Evolutionary conservation across 2,888 invertebrate genomes (phyloP), one percentile per base, ranked within the genome.

Genomic region (Meloe dianella): DNA sequence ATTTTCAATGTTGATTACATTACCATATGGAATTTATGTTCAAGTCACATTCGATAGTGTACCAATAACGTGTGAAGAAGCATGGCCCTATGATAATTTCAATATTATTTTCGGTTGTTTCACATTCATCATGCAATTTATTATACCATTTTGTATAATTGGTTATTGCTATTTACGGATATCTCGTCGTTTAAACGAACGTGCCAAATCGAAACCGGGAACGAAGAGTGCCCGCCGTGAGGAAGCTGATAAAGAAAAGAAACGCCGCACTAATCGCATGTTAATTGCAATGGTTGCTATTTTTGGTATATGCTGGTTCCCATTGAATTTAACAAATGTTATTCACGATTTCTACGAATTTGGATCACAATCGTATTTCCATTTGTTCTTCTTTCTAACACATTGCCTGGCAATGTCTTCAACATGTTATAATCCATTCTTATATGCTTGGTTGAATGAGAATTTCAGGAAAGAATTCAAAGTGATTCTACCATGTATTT

Each of bases 221-320:
- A 91, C 88, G 57, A 93, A 93, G 78, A 92, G 92, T 63, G 90
- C 93, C 14, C 89, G 92, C 8, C 92, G 94, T 79, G 96, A 96
- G 80, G 96, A 96, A 80, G 89, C 92, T 17, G 97, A 97, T 79
- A 89, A 96, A 62, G 93, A 93, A 77, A 87, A 97, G 65, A 97
- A 97, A 79, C 89, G 92, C 64, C 88, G 96, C 41, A 97, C 98
- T 8, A 97, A 98, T 83, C 90, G 95, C 73, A 99, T 98, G 98
- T 85, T 99, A 68, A 96, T 98, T 68, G 93, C 96, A 1, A 99
- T 99, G 98, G 98, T 95, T 8, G 91, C 92, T 12, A 95, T 98
- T 62, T 99, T 99, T 81, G 95, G 96, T 0, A 85, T 95, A n/a
- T 98, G 97, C 51, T 99, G 98, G 96, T 84, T 96, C 64, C 96